Evolutionary conservation across 1,140 invertebrate genomes (phyloP).

Genomic region (Trachymyrmex septentrionalis): DNA sequence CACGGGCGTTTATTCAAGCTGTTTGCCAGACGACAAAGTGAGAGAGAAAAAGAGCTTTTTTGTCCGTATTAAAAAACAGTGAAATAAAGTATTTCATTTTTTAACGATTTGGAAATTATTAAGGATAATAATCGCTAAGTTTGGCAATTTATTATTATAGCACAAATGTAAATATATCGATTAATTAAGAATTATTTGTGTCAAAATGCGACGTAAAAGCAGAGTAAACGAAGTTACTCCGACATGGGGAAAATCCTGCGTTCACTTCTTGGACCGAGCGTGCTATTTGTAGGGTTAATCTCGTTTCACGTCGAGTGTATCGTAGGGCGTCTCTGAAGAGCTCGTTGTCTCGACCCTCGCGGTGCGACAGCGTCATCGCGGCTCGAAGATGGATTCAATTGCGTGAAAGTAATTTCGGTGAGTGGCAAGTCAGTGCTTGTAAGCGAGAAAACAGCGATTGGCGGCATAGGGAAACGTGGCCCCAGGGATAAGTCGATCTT

Average conservation of each 20-base stretch:
- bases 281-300: slow-evolving; percentile 58
- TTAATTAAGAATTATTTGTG: slow-evolving; percentile 12
- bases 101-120: background rate
- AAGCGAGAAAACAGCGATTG: slow-evolving; percentile 42
- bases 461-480: slow-evolving; percentile 9
- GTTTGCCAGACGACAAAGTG: slow-evolving; percentile 67
- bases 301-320: slow-evolving; percentile 44
- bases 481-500: slow-evolving; percentile 20
- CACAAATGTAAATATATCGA: background rate
- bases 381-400: slow-evolving; percentile 57
- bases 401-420: slow-evolving; percentile 61
- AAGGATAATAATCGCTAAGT: background rate
- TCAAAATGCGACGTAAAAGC: slow-evolving; percentile 18
- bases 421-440: slow-evolving; percentile 56
- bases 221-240: slow-evolving; percentile 41
- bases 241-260: slow-evolving; percentile 1
- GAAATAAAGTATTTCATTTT: background rate
- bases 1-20: slow-evolving; percentile 77
- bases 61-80: background rate
- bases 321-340: slow-evolving; percentile 44
- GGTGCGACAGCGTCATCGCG: slow-evolving; percentile 58
- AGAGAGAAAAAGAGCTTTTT: background rate
- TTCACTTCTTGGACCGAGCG: background rate
- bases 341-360: slow-evolving; percentile 58
- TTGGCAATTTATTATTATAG: background rate